Conservation (phyloP, 2,797 vertebrate genomes). For the Leucoraja ocellata region DNA sequence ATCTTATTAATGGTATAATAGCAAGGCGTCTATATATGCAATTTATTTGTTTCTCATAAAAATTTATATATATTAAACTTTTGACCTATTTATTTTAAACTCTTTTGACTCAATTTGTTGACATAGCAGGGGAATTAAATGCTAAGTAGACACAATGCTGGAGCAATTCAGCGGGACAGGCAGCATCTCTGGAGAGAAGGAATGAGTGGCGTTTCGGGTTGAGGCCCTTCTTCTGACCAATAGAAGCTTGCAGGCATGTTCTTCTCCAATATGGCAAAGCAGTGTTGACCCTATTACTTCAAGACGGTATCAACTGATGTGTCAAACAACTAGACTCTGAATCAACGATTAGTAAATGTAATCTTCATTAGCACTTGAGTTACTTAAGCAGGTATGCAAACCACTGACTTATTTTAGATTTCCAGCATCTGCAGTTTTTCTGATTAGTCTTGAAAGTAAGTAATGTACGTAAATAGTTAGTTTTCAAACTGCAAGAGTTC, state of each 20-base stretch:
- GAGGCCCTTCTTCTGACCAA: no score
- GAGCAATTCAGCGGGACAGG: no score
- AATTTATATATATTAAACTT: background rate
- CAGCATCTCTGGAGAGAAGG: no score
- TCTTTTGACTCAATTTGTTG: background rate
- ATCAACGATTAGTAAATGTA: no score
- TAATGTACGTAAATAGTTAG: background rate
- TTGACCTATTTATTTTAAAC: background rate
- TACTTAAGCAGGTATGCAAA: no score
- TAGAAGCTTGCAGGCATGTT: background rate
- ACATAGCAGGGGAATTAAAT: background rate
- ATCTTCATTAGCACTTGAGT: no score
- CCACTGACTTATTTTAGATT: no score
- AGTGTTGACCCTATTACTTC: background rate
- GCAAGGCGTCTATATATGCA: background rate
- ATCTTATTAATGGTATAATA: background rate
- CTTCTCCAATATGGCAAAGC: background rate
- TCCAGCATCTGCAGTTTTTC: no score
- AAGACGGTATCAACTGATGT: no score
- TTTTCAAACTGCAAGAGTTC: background rate
- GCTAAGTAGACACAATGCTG: no score
- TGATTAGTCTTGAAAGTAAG: background rate
- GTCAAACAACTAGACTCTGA: no score
- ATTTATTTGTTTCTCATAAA: background rate
- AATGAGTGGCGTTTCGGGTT: no score